Evolutionary conservation across 2,797 vertebrate species (phyloP).

Genomic region (Cossypha heuglini): DNA sequence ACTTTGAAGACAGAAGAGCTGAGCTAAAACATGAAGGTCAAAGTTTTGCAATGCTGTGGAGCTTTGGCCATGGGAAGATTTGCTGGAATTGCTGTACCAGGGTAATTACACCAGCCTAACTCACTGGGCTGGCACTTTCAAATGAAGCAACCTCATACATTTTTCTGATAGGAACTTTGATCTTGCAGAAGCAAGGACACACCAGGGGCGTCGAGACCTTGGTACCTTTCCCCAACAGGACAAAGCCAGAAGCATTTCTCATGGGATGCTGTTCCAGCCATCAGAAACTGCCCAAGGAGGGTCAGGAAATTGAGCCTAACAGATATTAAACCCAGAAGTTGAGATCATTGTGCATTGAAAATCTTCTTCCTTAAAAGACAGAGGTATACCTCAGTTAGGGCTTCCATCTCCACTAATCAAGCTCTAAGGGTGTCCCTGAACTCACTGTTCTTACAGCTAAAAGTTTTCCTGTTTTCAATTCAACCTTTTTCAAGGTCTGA

Average conservation of each 20-base stretch:
- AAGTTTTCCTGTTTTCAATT: background rate
- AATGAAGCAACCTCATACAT: background rate
- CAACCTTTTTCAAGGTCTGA: background rate
- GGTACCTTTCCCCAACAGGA: background rate
- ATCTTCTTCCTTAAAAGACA: background rate
- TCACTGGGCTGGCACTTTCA: background rate
- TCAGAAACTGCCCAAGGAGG: background rate
- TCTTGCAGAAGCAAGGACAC: background rate
- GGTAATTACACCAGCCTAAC: background rate
- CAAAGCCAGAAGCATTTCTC: background rate
- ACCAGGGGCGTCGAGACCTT: fast-evolving
- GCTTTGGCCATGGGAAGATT: background rate
- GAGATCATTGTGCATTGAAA: background rate
- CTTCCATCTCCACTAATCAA: background rate
- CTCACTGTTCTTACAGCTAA: background rate
- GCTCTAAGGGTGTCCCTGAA: background rate
- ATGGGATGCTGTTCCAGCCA: background rate
- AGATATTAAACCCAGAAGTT: background rate
- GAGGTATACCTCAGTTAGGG: background rate
- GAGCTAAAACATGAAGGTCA: background rate
- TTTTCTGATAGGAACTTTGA: background rate
- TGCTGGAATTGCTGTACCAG: background rate
- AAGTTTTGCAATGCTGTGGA: background rate
- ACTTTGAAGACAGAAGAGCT: background rate
- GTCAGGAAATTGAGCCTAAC: background rate